Percentiles rank a stretch among this genome's conserved stretches.
These are phyloP conservation scores for Drosophila watanabei DNA, from an alignment of 1,140 invertebrate genomes.

Conservation along the genomic window DNA sequence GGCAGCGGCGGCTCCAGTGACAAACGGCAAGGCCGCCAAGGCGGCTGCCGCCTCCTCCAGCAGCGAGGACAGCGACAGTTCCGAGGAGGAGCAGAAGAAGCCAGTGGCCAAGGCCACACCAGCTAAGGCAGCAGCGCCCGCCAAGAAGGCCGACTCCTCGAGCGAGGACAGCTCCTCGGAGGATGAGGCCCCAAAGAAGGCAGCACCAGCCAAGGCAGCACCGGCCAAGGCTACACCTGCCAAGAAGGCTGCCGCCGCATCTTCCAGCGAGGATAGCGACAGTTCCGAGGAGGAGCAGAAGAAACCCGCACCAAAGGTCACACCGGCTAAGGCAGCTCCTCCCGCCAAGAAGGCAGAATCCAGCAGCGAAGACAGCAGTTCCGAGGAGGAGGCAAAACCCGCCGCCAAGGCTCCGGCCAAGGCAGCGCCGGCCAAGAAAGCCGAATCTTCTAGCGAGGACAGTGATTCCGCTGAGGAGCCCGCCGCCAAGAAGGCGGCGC, in stretches of 20 bases:
- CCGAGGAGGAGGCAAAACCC: constrained; percentile 58
- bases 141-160: constrained; percentile 35
- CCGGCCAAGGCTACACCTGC: constrained; percentile 7
- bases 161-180: constrained; percentile 68
- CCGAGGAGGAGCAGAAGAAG: constrained; percentile 47
- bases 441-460: constrained; percentile 74
- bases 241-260: constrained; percentile 50
- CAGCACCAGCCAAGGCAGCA: constrained; percentile 1
- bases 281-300: constrained; percentile 47
- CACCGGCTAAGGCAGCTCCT: constrained; percentile 37
- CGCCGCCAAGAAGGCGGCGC: constrained; percentile 45
- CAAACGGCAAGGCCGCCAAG: constrained; percentile 55
- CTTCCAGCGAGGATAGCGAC: constrained; percentile 41
- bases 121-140: constrained; percentile 34
- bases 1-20: constrained; percentile 15
- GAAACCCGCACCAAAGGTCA: constrained; percentile 35
- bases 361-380: constrained; percentile 66
- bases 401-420: constrained; percentile 58
- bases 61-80: constrained; percentile 67
- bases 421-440: constrained; percentile 56
- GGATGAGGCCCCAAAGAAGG: constrained; percentile 57
- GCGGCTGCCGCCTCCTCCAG: constrained; percentile 39
- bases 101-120: constrained; percentile 23
- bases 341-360: constrained; percentile 39
- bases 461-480: constrained; percentile 48